Conservation (phyloP, 2,888 invertebrate species). For the Alentia gelatinosa region DNA sequence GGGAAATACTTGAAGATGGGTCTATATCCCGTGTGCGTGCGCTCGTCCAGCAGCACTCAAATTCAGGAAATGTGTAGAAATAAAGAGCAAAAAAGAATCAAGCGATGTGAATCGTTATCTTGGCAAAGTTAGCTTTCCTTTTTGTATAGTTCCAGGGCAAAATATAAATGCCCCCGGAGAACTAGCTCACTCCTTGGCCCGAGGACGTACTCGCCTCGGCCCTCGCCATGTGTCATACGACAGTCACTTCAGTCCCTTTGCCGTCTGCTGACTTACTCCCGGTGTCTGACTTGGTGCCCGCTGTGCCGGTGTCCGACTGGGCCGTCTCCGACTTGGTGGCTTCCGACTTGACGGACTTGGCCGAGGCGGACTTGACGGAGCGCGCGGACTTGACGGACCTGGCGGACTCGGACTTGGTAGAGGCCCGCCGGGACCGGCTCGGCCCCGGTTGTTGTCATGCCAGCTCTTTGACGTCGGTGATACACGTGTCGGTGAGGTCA, state of each 20-base stretch:
- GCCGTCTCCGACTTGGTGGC: background rate
- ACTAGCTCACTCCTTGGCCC: too few species aligned
- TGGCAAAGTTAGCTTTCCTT: too few species aligned
- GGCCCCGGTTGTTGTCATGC: conserved; percentile 5
- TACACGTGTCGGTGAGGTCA: conserved; percentile 27
- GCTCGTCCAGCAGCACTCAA: too few species aligned
- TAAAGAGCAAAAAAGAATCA: too few species aligned
- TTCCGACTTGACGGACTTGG: background rate
- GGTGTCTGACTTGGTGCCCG: background rate
- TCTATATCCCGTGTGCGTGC: too few species aligned
- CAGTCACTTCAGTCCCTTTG: background rate
- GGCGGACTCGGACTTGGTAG: background rate
- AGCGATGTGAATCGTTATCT: too few species aligned
- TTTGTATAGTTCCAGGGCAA: too few species aligned
- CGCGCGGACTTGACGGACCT: background rate
- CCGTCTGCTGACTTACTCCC: background rate
- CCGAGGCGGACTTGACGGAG: background rate
- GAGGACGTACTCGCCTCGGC: too few species aligned
- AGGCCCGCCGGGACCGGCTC: background rate
- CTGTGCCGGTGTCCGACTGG: background rate
- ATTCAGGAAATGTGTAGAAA: too few species aligned
- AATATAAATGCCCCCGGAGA: too few species aligned
- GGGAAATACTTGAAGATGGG: too few species aligned
- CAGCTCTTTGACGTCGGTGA: conserved; percentile 21
- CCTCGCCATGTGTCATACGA: conserved; percentile 27